Base-by-base conservation (phyloP, 2,113 vertebrate genomes). In the Malurus cyaneus region DNA sequence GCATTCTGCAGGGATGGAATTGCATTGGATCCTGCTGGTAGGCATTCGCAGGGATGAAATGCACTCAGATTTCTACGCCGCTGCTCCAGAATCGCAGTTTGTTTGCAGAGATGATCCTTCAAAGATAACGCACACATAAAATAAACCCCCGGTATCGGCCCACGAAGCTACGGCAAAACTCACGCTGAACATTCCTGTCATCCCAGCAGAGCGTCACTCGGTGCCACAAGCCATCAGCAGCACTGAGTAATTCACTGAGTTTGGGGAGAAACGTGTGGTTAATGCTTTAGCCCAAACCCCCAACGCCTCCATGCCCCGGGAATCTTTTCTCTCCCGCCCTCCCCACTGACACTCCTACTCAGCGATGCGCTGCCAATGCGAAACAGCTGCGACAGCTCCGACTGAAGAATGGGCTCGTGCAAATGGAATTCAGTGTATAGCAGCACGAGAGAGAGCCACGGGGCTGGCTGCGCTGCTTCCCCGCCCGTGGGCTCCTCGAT, bases 351-450 rank as follows among this genome's bases (percentile, higher is more conserved):
- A 93, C 94, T 93, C 93, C 95, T 93, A 93, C 95, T 95, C 96
- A 96, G 93, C 81, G 60, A 92, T 96, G 95, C 93, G 64, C 93
- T 96, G 95, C 96, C 96, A 96, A 96, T 94, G 80, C n/a, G 94
- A 96, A 95, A 95, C 95, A 96, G 94, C 96, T 96, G 94, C 95
- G 94, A 95, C 96, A 96, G 93, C 83, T 97, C 95, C 44, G 88
- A n/a, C 94, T 49, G 92, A 96, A 96, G n/a, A 96, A 95, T 90
- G 95, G 96, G 95, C 11, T n/a, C n/a, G n/a, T n/a, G n/a, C n/a
- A n/a, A n/a, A n/a, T n/a, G n/a, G n/a, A n/a, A n/a, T n/a, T n/a
- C n/a, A n/a, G n/a, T n/a, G n/a, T n/a, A n/a, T n/a, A n/a, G n/a
- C n/a, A n/a, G n/a, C n/a, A n/a, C n/a, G n/a, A n/a, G n/a, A n/a